Evolutionary conservation across 1,140 invertebrate genomes (phyloP), one percentile per base, ranked within the genome.

Genomic region (Drusus annulatus): DNA sequence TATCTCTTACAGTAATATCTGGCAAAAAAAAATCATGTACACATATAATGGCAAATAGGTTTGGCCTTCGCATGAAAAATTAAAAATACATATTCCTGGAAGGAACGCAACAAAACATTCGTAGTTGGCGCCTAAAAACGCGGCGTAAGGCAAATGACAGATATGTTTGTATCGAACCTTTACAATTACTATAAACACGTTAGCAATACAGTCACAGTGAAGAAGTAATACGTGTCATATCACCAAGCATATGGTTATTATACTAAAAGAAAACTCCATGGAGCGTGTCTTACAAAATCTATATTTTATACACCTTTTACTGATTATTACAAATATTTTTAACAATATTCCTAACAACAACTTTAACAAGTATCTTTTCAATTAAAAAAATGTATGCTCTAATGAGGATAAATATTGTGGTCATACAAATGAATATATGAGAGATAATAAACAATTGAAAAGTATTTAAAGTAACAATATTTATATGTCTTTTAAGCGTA

Each of bases 81-180:
- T 8, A 45, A 4, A 36, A 36, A 36, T 4, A 28, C 25, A 36
- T 36, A 0, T 45, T 13, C 36, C 36, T 45, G 36, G 36, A 13
- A 45, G 36, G 7, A 45, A 45, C 36, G 10, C 62, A 62, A 36
- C 62, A 80, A 76, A 56, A 83, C 81, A 63, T 65, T 68, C 65
- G 65, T 58, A 78, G 52, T 80, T 80, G 80, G 79, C 81, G 81
- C 81, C 81, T 71, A 73, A 80, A 81, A 36, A 23, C 77, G 62
- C 80, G 82, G 82, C 82, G 82, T 83, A 83, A 83, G 79, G 82
- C 82, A 83, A 45, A 81, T 83, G 79, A 83, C 71, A 60, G 82
- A 83, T 83, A 83, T 83, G 82, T 83, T 81, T 83, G 10, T 13
- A 45, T 45, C 8, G 10, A 45, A 45, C 8, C 10, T 45, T 45